Percentiles rank a stretch among this genome's conserved stretches.
These are phyloP conservation scores for Plebejus anna DNA, from an alignment of 2,888 invertebrate genomes.

Conservation along the genomic window DNA sequence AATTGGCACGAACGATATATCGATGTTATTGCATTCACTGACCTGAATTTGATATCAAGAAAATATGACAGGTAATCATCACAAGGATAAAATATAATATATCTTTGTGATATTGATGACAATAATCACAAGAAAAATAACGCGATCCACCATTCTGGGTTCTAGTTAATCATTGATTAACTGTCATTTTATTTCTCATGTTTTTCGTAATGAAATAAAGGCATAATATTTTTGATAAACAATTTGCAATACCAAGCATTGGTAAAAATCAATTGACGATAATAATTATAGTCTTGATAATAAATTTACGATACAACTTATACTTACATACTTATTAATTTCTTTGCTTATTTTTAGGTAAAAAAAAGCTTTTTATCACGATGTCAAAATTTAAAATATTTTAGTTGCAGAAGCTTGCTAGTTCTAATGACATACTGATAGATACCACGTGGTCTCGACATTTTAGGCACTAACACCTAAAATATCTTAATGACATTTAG, in stretches of 20 bases:
- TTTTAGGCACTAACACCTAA: constrained; percentile 1
- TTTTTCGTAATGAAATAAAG: background rate
- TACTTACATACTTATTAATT: background rate
- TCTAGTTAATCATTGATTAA: background rate
- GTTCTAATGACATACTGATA: background rate
- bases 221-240: background rate
- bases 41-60: background rate
- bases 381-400: constrained; percentile 4
- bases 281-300: too few relatives aligned
- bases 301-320: background rate
- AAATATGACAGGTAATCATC: background rate
- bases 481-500: background rate
- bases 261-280: background rate
- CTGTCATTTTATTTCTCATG: background rate
- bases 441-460: background rate
- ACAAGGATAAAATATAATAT: background rate
- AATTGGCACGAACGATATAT: constrained; percentile 50
- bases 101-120: background rate
- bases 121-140: background rate
- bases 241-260: background rate
- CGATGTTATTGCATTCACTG: background rate
- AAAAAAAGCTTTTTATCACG: background rate
- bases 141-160: background rate
- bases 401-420: background rate
- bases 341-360: background rate